Evolutionary conservation across 2,888 invertebrate genomes (phyloP), one percentile per base, ranked within the genome.

Genomic region (Athalia cordata): DNA sequence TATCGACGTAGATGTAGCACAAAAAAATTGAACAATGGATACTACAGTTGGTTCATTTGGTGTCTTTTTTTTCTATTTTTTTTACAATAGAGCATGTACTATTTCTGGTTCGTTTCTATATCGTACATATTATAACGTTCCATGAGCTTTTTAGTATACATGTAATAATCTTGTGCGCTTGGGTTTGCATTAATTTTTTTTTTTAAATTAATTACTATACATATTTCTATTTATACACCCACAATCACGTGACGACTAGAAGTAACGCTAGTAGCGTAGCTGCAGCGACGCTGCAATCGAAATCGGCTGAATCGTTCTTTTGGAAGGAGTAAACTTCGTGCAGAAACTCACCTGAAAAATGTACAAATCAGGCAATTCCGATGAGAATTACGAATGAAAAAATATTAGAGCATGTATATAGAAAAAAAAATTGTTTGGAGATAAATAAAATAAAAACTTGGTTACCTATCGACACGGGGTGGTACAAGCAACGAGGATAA

Each of bases 321-420:
- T 72, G 72, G 15, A 50, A 72, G 4, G 72, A 57, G n/a, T 47
- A n/a, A 59, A 59, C 72, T 15, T 57, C 59, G 15, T 13, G 47
- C 7, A 72, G 72, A 4, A 59, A 59, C 45, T 72, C 72, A 11
- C 49, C 72, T 72, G 61, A 13, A 72, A 61, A 5, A 11, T 5
- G 7, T 7, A 15, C n/a, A 50, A 55, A 68, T 43, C 6, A 6
- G 5, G 3, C 5, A 64, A 64, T 43, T 43, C 43, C 64, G 9
- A 64, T 7, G 3, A 43, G 11, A 43, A 5, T 9, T 7, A 11
- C 55, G 0, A 11, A n/a, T 55, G 6, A 43, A 3, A 45, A 64
- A 64, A 64, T 11, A 3, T 43, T 7, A 43, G 45, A 45, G 29
- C 7, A 7, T 43, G 43, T 29, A 59, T 59, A 5, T 4, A 59